Conservation (phyloP, 64 coral and sea anemone species). For the Pocillopora verrucosa region DNA sequence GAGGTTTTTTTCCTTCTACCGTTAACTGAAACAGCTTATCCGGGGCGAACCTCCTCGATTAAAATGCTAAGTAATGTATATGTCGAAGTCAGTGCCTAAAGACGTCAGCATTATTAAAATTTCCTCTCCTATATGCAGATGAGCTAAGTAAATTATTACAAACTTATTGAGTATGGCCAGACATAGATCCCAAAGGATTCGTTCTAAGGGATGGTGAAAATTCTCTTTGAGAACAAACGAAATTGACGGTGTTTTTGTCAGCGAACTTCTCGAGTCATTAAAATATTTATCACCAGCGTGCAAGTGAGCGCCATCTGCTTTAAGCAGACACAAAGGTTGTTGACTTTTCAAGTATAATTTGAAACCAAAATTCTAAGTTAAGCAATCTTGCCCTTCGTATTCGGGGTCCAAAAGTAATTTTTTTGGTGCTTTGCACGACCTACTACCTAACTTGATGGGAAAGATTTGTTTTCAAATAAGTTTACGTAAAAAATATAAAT, state of each 20-base stretch:
- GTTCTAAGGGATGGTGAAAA: neutral
- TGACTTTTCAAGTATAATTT: neutral
- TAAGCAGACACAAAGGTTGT: neutral
- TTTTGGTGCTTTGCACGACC: neutral
- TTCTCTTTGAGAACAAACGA: neutral
- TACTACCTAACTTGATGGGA: neutral
- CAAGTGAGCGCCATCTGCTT: neutral
- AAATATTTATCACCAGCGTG: neutral
- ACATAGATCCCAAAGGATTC: neutral
- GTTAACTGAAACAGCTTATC: too few relatives aligned
- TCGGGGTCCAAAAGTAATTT: neutral
- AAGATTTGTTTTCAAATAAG: too few relatives aligned
- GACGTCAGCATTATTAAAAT: neutral
- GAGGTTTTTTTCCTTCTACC: too few relatives aligned
- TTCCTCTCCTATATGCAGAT: neutral
- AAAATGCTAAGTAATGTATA: too few relatives aligned
- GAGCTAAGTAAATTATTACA: neutral
- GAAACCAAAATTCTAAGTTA: neutral
- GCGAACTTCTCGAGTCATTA: neutral
- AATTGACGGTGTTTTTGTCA: neutral
- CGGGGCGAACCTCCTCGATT: too few relatives aligned
- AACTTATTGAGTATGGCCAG: neutral
- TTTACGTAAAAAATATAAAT: too few relatives aligned
- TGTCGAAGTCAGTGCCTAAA: neutral
- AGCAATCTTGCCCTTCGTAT: neutral